Evolutionary conservation across 2,888 invertebrate genomes (phyloP), one percentile per base, ranked within the genome.

Genomic region (Ophion ellenae): DNA sequence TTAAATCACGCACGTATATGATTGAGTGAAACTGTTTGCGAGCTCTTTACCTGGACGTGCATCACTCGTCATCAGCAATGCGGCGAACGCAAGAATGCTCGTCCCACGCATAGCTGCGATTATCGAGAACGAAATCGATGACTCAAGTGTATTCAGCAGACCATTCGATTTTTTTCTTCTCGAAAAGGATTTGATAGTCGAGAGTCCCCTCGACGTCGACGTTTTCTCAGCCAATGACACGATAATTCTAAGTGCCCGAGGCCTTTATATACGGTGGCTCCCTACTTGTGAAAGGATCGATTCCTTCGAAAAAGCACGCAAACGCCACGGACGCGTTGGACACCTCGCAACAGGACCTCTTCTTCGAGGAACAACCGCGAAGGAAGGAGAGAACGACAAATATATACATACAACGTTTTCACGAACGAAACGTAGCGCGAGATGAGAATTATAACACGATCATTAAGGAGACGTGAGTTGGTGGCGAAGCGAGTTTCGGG

Each of bases 241-340:
- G 45, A 83, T 83, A 32, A 73, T 76, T 77, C 71, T 63, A 76
- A 71, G 59, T 36, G 82, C 75, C 73, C 57, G 76, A 59, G 63
- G 85, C 83, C 78, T 81, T 81, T 86, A 73, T 85, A 86, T 83
- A 83, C 83, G 45, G 24, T 57, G 61, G 67, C 64, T 59, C 74
- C 64, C 40, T 40, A 81, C 83, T 73, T 24, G 83, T 81, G 80
- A 77, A 83, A 83, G 83, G 80, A 73, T 83, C 45, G 67, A 32
- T 80, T 86, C 53, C 66, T 69, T 66, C 73, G 76, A 59, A 82
- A 32, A 82, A 79, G 20, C 69, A 74, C 28, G 78, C 71, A 77
- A 69, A 74, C 69, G 40, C 40, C 32, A 74, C 45, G 66, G 53
- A 77, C 77, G 40, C 66, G 53, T 53, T 40, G 53, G 73, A 64